These are phyloP conservation scores for Lathronympha strigana DNA, from an alignment of 2,888 invertebrate genomes.

Conservation along the genomic window DNA sequence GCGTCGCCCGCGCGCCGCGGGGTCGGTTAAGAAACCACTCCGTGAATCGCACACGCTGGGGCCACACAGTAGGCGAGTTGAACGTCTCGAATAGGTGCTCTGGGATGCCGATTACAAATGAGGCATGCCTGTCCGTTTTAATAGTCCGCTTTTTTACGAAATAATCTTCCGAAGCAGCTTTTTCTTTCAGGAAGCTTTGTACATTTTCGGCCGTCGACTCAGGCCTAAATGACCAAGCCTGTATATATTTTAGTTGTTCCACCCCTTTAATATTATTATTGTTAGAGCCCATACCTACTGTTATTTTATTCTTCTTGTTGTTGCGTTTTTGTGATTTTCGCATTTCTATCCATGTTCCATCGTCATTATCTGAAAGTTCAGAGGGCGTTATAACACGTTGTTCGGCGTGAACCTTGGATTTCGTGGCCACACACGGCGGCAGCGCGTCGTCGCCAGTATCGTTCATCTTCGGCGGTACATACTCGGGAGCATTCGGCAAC, in stretches of 20 bases:
- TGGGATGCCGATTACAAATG: constrained; percentile 17
- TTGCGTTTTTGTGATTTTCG: background rate
- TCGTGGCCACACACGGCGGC: constrained; percentile 5
- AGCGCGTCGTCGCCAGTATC: background rate
- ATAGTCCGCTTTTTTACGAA: constrained; percentile 5
- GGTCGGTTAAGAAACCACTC: constrained; percentile 1
- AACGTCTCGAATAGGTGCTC: background rate
- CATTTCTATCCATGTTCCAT: no score
- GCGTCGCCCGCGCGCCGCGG: constrained; percentile 11
- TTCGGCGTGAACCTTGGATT: background rate
- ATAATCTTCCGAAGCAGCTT: background rate
- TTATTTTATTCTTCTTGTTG: background rate
- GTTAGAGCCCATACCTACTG: background rate
- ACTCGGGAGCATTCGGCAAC: constrained; percentile 16
- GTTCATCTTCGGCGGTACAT: background rate
- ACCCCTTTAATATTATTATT: background rate
- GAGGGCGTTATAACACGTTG: no score
- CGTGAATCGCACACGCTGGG: constrained; percentile 8
- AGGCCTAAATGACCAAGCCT: constrained; percentile 24
- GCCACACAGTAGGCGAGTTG: constrained; percentile 24
- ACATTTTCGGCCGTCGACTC: constrained; percentile 21
- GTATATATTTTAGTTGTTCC: no score
- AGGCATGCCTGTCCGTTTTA: constrained; percentile 10
- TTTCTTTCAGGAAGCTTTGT: constrained; percentile 15
- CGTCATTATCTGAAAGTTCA: background rate